Conservation (phyloP, 1,140 invertebrate species). For the Oryctes rhinoceros region DNA sequence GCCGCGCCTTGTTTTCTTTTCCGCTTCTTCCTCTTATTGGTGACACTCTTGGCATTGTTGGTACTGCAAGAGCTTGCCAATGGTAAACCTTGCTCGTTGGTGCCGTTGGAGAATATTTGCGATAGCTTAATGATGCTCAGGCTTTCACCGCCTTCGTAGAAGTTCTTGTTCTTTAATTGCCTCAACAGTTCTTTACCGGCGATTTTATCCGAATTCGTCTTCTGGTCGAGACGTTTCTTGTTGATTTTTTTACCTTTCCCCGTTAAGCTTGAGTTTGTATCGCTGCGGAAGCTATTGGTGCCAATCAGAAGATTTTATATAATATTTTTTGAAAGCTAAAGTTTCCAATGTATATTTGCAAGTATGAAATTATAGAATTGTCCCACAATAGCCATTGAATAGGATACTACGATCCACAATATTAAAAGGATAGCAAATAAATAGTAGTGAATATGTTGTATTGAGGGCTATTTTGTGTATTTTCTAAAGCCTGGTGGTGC, state of each 20-base stretch:
- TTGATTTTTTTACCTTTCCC: neutral
- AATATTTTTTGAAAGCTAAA: no score
- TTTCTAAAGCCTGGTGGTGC: no score
- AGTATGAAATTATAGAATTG: neutral
- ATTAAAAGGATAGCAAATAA: no score
- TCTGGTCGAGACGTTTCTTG: neutral
- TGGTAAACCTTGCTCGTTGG: neutral
- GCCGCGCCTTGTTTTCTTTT: neutral
- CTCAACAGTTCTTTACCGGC: neutral
- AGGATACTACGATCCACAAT: no score
- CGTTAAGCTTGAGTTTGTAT: neutral
- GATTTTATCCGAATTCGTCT: slow-evolving; percentile 2
- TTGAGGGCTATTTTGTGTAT: no score
- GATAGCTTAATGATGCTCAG: neutral
- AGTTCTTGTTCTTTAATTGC: slow-evolving; percentile 10
- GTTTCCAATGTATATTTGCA: no score
- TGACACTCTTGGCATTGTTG: neutral
- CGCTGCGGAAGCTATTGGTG: slow-evolving; percentile 12
- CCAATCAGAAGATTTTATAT: neutral
- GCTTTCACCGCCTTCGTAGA: slow-evolving; percentile 15
- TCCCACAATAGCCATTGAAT: no score
- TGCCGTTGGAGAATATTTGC: neutral
- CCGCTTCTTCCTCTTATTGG: neutral
- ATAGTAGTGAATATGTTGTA: no score
- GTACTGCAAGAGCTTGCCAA: neutral